phyloP scores from a whole-genome alignment of 2,888 invertebrate species.

The Sympetrum striolatum region DNA sequence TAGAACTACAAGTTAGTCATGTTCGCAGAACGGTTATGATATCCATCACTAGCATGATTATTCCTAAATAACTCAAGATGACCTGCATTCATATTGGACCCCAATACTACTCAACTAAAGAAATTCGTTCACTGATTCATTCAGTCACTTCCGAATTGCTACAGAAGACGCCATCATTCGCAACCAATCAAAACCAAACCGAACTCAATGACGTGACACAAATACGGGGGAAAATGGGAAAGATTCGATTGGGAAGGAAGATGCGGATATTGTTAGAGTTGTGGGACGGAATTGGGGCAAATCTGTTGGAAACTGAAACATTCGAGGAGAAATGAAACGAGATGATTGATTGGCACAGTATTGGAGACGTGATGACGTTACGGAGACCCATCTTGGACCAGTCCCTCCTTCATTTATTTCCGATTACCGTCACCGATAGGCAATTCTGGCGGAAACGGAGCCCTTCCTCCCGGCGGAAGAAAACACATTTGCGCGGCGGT shows the following conservation, averaged over 20 bases:
- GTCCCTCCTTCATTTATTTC: background rate
- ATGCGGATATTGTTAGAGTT: background rate
- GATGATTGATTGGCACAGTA: background rate
- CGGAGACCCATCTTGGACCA: background rate
- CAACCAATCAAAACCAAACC: too few relatives aligned
- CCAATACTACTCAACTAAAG: too few relatives aligned
- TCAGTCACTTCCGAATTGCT: too few relatives aligned
- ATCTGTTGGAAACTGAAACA: background rate
- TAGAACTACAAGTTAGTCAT: too few relatives aligned
- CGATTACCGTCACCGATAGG: background rate
- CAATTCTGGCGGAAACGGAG: background rate
- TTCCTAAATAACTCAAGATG: too few relatives aligned
- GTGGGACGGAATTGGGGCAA: background rate
- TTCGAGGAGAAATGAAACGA: background rate
- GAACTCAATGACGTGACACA: too few relatives aligned
- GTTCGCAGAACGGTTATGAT: too few relatives aligned
- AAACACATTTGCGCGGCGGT: background rate
- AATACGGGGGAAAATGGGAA: too few relatives aligned
- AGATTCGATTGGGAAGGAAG: background rate
- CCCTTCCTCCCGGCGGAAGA: background rate
- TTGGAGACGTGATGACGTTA: background rate
- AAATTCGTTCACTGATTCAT: too few relatives aligned
- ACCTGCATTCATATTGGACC: too few relatives aligned
- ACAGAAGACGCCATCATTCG: too few relatives aligned
- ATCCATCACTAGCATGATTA: too few relatives aligned